These are phyloP conservation scores for Echiichthys vipera DNA, from an alignment of 2,797 vertebrate genomes.

Conservation along the genomic window DNA sequence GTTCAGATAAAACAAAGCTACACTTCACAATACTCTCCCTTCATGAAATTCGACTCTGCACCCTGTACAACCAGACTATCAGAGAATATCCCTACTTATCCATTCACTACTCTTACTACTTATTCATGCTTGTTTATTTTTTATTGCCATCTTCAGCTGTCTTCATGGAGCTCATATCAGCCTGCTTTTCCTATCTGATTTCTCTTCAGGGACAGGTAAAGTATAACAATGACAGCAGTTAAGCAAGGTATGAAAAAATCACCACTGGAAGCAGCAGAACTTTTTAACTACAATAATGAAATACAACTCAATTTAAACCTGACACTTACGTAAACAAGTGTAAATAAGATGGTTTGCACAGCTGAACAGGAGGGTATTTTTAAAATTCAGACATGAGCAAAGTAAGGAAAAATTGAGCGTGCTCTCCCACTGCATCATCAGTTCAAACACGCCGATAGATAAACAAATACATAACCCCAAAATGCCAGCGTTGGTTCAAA, in stretches of 20 bases:
- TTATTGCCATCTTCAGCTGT: no score
- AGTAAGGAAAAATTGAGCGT: neutral
- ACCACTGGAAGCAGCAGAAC: neutral
- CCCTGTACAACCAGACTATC: no score
- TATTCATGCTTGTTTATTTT: no score
- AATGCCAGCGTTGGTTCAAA: neutral
- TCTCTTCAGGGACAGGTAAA: neutral
- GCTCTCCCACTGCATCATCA: slow-evolving; percentile 11
- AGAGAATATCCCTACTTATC: no score
- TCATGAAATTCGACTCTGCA: no score
- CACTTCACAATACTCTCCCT: no score
- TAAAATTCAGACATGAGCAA: neutral
- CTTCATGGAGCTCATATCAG: no score
- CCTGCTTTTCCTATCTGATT: no score
- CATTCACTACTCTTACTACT: no score
- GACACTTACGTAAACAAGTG: slow-evolving; percentile 24
- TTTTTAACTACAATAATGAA: neutral
- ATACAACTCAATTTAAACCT: slow-evolving; percentile 5
- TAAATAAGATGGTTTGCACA: slow-evolving; percentile 25
- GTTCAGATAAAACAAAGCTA: no score
- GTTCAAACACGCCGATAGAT: slow-evolving; percentile 15
- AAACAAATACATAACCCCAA: slow-evolving; percentile 5
- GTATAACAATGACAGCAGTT: neutral
- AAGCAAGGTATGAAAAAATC: neutral
- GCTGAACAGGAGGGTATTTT: slow-evolving; percentile 18